A percentile compares a stretch with the other conserved stretches of the same genome.
Conservation (phyloP, 1,140 invertebrate species). For the Sminthurides bifidus region DNA sequence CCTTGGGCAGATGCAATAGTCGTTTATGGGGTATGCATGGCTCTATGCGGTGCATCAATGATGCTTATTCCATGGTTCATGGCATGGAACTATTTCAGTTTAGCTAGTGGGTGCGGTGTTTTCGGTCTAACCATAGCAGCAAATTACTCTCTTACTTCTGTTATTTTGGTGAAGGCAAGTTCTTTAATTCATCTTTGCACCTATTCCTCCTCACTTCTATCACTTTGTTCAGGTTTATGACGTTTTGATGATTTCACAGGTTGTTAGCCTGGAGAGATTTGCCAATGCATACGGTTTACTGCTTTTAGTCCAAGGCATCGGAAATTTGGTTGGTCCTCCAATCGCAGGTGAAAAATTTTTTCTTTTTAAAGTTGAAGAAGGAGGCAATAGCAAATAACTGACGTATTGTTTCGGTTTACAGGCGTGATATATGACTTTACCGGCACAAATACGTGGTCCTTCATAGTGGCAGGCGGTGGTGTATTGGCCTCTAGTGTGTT, state of each 20-base stretch:
- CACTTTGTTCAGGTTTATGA: neutral
- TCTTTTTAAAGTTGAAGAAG: too few relatives aligned
- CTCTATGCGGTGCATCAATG: constrained; percentile 57
- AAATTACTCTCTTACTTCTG: constrained; percentile 73
- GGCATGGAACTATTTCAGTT: constrained; percentile 43
- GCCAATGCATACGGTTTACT: constrained; percentile 80
- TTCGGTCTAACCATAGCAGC: constrained; percentile 77
- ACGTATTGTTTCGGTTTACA: neutral
- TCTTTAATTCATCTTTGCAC: constrained; percentile 36
- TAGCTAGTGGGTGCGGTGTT: constrained; percentile 52
- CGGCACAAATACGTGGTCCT: constrained; percentile 24
- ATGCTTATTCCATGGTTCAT: constrained; percentile 56
- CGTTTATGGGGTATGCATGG: constrained; percentile 67
- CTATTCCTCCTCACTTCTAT: neutral
- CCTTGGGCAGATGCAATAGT: constrained; percentile 57
- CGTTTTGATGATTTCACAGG: constrained; percentile 8
- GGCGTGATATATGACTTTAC: constrained; percentile 29
- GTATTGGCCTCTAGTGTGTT: constrained; percentile 30
- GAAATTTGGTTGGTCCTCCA: constrained; percentile 75
- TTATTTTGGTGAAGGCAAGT: constrained; percentile 72
- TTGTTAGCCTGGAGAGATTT: constrained; percentile 58
- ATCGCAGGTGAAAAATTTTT: constrained; percentile 65
- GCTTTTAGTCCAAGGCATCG: constrained; percentile 73
- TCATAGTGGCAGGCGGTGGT: constrained; percentile 26
- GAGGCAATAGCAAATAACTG: neutral